Conservation (phyloP, 1,140 invertebrate species). For the Patella vulgata region DNA sequence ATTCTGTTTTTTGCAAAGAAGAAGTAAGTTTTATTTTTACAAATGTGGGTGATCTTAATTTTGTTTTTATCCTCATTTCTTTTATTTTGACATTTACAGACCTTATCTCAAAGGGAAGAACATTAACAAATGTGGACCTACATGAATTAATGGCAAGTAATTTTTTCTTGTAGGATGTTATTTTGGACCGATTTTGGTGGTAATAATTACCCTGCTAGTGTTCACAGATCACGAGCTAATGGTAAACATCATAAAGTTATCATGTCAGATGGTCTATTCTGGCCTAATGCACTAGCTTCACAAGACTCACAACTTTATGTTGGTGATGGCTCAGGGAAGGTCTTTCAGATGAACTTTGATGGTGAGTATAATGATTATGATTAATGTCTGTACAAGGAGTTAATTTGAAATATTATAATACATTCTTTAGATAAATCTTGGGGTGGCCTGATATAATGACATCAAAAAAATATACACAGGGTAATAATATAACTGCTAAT, state of each 20-base stretch:
- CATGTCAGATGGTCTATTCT: slow-evolving; percentile 33
- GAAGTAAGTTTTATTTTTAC: slow-evolving; percentile 45
- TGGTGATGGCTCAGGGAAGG: slow-evolving; percentile 42
- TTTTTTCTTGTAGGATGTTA: slow-evolving; percentile 31
- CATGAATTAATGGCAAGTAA: no score
- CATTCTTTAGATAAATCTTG: no score
- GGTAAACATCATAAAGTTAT: slow-evolving; percentile 28
- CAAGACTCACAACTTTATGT: slow-evolving; percentile 39
- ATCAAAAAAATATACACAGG: no score
- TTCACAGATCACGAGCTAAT: slow-evolving; percentile 34
- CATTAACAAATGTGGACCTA: no score
- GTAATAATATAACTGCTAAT: no score
- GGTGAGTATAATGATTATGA: slow-evolving; percentile 25
- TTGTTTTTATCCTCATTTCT: no score
- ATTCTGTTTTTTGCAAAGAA: slow-evolving; percentile 40
- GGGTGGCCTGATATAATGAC: no score
- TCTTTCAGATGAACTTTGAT: slow-evolving; percentile 40
- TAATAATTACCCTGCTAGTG: slow-evolving; percentile 31
- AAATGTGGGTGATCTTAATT: no score
- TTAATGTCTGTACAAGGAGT: neutral
- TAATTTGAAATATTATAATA: no score
- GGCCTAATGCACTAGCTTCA: slow-evolving; percentile 40
- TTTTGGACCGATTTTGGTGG: slow-evolving; percentile 50
- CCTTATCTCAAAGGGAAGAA: no score
- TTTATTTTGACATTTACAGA: no score